Evolutionary conservation across 2,888 invertebrate genomes (phyloP).

Genomic region (Drosophila cyrtoloma): DNA sequence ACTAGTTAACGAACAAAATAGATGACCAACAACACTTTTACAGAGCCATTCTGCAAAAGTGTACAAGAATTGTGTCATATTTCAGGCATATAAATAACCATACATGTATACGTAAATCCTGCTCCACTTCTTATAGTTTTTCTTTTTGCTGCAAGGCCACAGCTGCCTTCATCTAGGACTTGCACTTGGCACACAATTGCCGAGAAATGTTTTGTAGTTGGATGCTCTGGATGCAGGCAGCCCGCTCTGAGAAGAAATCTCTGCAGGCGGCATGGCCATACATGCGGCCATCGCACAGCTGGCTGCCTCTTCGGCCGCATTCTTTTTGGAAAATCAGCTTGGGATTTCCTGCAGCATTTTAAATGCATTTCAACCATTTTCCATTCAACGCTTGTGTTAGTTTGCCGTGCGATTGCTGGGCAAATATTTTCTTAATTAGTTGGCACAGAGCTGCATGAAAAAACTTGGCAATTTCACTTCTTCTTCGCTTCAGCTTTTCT

Average conservation of each 20-base stretch:
- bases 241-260: conserved; percentile 51
- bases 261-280: conserved; percentile 50
- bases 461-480: conserved; percentile 35
- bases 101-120: neutral
- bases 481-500: neutral
- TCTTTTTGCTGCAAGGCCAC: conserved; percentile 42
- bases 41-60: conserved; percentile 15
- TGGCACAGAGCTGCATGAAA: conserved; percentile 44
- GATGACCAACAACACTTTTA: neutral
- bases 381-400: conserved; percentile 26
- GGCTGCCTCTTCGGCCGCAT: conserved; percentile 49
- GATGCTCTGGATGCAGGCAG: conserved; percentile 29
- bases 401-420: conserved; percentile 62
- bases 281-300: conserved; percentile 60
- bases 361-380: conserved; percentile 42
- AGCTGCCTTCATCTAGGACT: conserved; percentile 45
- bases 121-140: conserved; percentile 20
- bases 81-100: neutral
- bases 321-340: conserved; percentile 25
- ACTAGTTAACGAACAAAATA: neutral
- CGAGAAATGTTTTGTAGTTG: conserved; percentile 58
- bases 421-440: conserved; percentile 80
- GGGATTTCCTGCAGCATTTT: conserved; percentile 57
- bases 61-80: conserved; percentile 28
- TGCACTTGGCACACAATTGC: conserved; percentile 59